Evolutionary conservation across 2,888 invertebrate genomes (phyloP).

Genomic region (Gastracanthus pulcherrimus): DNA sequence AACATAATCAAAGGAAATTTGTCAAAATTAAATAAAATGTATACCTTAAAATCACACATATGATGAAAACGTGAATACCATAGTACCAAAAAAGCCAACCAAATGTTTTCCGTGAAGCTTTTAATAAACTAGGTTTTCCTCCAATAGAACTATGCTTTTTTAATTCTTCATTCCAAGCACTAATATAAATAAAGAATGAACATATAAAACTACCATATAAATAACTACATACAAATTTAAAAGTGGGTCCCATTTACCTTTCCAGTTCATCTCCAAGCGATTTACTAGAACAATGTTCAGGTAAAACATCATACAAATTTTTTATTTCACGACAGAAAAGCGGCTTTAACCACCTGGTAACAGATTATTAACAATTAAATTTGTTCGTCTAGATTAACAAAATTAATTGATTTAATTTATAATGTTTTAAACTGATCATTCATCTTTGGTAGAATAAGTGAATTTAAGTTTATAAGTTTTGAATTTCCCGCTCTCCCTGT

Average conservation of each 20-base stretch:
- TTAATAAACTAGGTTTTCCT: conserved; percentile 81
- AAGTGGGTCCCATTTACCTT: conserved; percentile 72
- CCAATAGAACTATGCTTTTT: conserved; percentile 76
- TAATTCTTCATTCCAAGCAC: conserved; percentile 60
- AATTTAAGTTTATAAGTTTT: too few species aligned
- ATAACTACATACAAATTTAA: too few species aligned
- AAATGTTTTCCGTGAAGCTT: conserved; percentile 81
- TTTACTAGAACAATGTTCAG: conserved; percentile 82
- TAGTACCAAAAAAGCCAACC: conserved; percentile 81
- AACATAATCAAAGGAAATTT: too few species aligned
- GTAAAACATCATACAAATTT: conserved; percentile 83
- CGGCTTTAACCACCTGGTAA: conserved; percentile 82
- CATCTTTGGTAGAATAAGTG: too few species aligned
- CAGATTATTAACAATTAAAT: neutral
- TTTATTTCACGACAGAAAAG: conserved; percentile 83
- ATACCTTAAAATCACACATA: conserved; percentile 81
- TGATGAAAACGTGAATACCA: conserved; percentile 80
- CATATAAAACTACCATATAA: neutral
- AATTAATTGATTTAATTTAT: too few species aligned
- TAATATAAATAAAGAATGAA: neutral
- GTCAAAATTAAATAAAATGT: too few species aligned
- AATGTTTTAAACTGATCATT: too few species aligned
- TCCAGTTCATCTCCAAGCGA: conserved; percentile 83
- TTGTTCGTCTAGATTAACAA: too few species aligned
- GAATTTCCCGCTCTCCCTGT: too few species aligned